A percentile compares a stretch with the other conserved stretches of the same genome.
phyloP scores from a whole-genome alignment of 2,113 vertebrate species.

The Pogona vitticeps region DNA sequence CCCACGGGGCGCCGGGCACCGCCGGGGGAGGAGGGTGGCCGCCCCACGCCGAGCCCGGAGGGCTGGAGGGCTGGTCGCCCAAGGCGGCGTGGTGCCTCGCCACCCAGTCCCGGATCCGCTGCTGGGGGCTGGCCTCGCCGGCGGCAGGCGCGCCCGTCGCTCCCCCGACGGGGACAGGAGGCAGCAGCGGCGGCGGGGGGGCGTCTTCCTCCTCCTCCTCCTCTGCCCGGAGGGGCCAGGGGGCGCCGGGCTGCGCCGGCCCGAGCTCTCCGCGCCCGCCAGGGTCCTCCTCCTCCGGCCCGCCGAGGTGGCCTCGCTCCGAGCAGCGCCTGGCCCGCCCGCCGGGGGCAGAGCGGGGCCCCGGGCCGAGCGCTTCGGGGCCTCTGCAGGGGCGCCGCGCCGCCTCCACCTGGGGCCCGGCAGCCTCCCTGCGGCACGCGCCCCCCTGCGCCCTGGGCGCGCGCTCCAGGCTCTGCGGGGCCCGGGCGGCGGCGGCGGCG shows the following conservation, averaged over 20 bases:
- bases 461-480: neutral
- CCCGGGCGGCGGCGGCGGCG: neutral
- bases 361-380: neutral
- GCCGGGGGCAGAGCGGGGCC: neutral
- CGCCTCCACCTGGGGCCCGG: neutral
- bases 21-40: neutral
- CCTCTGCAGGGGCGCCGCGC: too few relatives aligned
- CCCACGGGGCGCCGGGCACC: neutral
- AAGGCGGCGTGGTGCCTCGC: too few relatives aligned
- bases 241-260: neutral
- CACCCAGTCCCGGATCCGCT: constrained; percentile 57
- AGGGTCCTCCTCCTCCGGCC: too few relatives aligned
- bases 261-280: too few relatives aligned
- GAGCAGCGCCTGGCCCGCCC: too few relatives aligned
- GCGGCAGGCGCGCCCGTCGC: neutral
- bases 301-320: neutral
- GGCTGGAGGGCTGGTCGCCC: neutral
- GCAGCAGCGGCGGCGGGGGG: too few relatives aligned
- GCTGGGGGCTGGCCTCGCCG: neutral
- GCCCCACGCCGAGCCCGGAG: constrained; percentile 22
- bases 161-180: neutral
- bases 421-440: neutral
- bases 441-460: too few relatives aligned
- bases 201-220: neutral
- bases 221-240: neutral